A percentile compares a stretch with the other conserved stretches of the same genome.
Conservation (phyloP, 2,888 invertebrate genomes). For the Zaprionus obscuricornis region DNA sequence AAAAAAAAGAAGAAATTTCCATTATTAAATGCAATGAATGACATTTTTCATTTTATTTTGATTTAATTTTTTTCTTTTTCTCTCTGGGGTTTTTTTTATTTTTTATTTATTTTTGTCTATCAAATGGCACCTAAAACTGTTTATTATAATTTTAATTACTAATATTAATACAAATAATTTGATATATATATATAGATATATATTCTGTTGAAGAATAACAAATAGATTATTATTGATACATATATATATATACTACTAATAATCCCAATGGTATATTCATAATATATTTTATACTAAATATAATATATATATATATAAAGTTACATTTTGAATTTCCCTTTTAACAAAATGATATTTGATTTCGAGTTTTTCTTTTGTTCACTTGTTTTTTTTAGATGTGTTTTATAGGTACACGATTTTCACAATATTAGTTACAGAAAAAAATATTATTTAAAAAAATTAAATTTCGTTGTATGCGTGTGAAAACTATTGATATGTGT, state of each 20-base stretch:
- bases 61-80: neutral
- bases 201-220: too few species aligned
- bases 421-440: conserved; percentile 45
- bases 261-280: too few species aligned
- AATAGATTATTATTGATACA: neutral
- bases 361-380: conserved; percentile 66
- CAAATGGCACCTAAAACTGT: conserved; percentile 68
- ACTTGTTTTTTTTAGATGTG: conserved; percentile 28
- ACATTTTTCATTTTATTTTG: too few species aligned
- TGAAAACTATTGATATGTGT: too few species aligned
- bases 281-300: too few species aligned
- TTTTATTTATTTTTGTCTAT: conserved; percentile 45
- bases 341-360: neutral
- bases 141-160: conserved; percentile 42
- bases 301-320: too few species aligned
- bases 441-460: too few species aligned
- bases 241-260: conserved; percentile 9
- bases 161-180: too few species aligned
- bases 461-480: too few species aligned
- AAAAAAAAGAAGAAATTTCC: too few species aligned
- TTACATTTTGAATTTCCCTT: neutral
- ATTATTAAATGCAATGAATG: too few species aligned
- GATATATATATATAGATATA: too few species aligned
- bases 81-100: neutral
- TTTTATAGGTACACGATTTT: conserved; percentile 59